Conservation (phyloP, 2,797 vertebrate genomes). For the Eleutherodactylus coqui region DNA sequence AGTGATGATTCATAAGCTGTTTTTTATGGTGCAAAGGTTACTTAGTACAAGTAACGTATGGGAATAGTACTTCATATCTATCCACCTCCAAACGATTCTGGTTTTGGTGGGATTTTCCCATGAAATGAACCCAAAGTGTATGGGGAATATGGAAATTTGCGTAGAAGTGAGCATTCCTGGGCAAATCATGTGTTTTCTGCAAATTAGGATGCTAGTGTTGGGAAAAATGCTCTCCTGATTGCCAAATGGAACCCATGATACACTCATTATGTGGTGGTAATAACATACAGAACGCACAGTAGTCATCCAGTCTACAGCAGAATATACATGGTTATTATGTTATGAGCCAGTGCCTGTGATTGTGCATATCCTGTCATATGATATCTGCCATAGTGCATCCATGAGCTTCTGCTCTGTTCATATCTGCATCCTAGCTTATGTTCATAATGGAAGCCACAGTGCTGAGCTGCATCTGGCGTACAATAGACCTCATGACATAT, state of each 20-base stretch:
- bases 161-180: no score
- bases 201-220: no score
- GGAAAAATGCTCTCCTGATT: no score
- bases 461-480: not conserved
- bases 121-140: no score
- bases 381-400: not conserved
- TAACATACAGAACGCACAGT: not conserved
- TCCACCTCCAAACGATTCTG: no score
- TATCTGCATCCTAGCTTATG: not conserved
- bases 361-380: not conserved
- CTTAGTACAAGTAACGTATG: slow-evolving; percentile 3
- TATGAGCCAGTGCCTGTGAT: not conserved
- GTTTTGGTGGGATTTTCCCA: no score
- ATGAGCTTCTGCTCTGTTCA: not conserved
- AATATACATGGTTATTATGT: not conserved
- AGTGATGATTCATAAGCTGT: not conserved
- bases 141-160: no score
- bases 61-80: not conserved
- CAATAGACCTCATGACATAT: not conserved
- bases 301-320: not conserved
- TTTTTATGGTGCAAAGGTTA: slow-evolving; percentile 50
- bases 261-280: not conserved
- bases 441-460: not conserved
- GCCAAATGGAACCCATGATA: not conserved
- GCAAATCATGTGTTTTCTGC: no score